A percentile compares a stretch with the other conserved stretches of the same genome.
phyloP scores from a whole-genome alignment of 2,888 invertebrate genomes.

The Capitulum mitella region DNA sequence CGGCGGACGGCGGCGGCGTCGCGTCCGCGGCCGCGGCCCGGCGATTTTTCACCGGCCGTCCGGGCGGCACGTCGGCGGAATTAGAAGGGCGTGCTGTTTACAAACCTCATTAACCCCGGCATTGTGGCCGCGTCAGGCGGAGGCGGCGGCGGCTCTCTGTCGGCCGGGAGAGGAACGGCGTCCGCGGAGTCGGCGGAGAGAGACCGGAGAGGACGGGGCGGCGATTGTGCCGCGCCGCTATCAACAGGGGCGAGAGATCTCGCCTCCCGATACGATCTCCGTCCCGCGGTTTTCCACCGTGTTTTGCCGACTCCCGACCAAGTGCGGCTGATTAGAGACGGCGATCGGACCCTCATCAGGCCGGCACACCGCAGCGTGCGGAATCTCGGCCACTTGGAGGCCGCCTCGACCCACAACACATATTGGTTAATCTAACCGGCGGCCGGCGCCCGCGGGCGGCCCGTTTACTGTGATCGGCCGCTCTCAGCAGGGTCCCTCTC shows the following conservation, averaged over 20 bases:
- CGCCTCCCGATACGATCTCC: neutral
- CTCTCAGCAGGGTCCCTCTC: neutral
- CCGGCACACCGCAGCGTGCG: neutral
- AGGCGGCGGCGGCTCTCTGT: neutral
- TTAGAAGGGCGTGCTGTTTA: constrained; percentile 20
- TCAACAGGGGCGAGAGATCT: neutral
- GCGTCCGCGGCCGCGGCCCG: neutral
- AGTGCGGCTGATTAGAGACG: neutral
- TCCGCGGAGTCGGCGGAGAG: neutral
- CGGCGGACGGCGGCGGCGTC: neutral
- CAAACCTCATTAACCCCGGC: constrained; percentile 23
- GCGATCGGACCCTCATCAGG: neutral
- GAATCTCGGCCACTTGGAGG: neutral
- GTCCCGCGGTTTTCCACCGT: neutral
- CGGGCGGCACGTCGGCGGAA: neutral
- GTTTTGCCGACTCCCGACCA: neutral
- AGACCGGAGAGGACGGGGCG: neutral
- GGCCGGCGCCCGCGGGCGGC: neutral
- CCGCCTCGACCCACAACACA: neutral
- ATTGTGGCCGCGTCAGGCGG: neutral
- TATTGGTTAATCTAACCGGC: constrained; percentile 22
- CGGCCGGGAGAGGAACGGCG: neutral
- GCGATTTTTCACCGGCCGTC: neutral
- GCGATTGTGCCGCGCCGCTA: no score
- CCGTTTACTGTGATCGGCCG: neutral